Evolutionary conservation across 2,888 invertebrate genomes (phyloP), one percentile per base, ranked within the genome.

Genomic region (Tachina lurida): DNA sequence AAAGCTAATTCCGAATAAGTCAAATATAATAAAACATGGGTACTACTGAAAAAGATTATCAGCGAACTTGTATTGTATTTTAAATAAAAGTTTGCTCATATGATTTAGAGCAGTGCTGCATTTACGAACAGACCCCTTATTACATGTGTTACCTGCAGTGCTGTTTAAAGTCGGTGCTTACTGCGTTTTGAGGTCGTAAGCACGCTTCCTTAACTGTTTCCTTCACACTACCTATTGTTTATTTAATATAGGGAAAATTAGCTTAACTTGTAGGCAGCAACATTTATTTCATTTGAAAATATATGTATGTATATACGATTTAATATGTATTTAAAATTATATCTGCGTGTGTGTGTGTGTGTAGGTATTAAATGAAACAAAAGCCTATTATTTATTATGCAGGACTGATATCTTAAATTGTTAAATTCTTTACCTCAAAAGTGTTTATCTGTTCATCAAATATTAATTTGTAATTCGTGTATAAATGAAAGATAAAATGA

Each of bases 321-420:
- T 15, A 43, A 22, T 22, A 22, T 22, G 12, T 41, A 12, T 39
- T 31, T 39, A 10, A 13, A n/a, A 19, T 41, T 15, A 22, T 22
- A 22, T 22, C 1, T 31, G 31, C 4, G 41, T 41, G 13, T 31
- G 10, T 56, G 31, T 71, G 22, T 22, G 5, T 13, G 8, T 15
- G 60, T 60, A 13, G 7, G 60, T 15, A 45, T 39, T 15, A 45
- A 31, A 31, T 31, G 31, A 31, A 31, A 17, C 31, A 54, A 13
- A 67, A 45, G 13, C 17, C 31, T 31, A 8, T 1, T 31, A 76
- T 65, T 76, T 31, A 56, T 56, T 65, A 76, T 65, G 56, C 67
- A 76, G 76, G 56, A 49, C n/a, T 77, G 58, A 68, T 31, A 58
- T 68, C 19, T 3, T 39, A 58, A 58, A 67, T 58, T 76, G 47